phyloP scores from a whole-genome alignment of 2,113 vertebrate species.

The Seriola rivoliana region DNA sequence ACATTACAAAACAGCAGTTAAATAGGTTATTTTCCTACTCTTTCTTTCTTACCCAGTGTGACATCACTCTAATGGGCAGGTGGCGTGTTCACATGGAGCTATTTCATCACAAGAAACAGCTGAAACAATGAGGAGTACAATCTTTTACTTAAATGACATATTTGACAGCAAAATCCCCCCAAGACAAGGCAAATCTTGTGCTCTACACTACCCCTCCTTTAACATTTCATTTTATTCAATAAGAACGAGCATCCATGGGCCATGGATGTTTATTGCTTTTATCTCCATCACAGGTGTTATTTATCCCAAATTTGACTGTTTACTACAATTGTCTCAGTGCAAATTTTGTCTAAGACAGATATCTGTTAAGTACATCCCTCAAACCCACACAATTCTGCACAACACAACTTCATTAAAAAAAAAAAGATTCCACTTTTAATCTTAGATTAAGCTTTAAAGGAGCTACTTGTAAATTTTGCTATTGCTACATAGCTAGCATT shows the following conservation, averaged over 20 bases:
- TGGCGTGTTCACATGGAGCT: constrained; percentile 9
- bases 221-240: constrained; percentile 2
- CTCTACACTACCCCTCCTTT: neutral
- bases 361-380: neutral
- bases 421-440: no score
- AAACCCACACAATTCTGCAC: neutral
- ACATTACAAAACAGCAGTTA: constrained; percentile 38
- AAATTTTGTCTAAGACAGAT: neutral
- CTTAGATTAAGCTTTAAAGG: no score
- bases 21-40: neutral
- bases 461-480: no score
- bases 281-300: constrained; percentile 6
- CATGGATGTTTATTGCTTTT: constrained; percentile 11
- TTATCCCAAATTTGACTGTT: neutral
- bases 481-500: no score
- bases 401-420: no score
- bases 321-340: neutral
- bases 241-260: neutral
- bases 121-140: constrained; percentile 11
- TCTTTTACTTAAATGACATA: constrained; percentile 17
- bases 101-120: constrained; percentile 25
- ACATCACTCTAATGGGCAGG: constrained; percentile 2
- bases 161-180: constrained; percentile 30
- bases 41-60: neutral
- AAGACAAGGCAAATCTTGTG: constrained; percentile 24